Percentiles rank a stretch among this genome's conserved stretches.
Conservation (phyloP, 2,888 invertebrate genomes). For the Leptinotarsa tumamoca region DNA sequence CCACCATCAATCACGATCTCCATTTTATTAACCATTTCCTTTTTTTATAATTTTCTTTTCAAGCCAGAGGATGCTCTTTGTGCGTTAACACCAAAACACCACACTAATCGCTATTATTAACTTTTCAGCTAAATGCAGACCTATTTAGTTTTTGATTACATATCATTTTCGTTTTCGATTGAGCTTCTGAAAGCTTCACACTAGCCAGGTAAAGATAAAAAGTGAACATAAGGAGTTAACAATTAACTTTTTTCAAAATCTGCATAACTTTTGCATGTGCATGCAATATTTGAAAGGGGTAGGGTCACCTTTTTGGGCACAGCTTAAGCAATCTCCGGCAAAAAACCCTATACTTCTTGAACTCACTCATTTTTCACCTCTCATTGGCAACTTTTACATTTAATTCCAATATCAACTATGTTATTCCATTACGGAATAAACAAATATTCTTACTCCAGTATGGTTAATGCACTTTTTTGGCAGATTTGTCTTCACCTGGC, state of each 20-base stretch:
- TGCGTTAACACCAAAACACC: conserved; percentile 53
- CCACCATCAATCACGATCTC: conserved; percentile 52
- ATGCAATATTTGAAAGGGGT: conserved; percentile 27
- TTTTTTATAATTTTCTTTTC: conserved; percentile 49
- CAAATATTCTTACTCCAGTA: conserved; percentile 57
- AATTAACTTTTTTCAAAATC: background rate
- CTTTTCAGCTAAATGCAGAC: conserved; percentile 38
- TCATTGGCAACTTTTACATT: conserved; percentile 44
- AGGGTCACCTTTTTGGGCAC: conserved; percentile 25
- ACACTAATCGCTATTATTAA: conserved; percentile 40
- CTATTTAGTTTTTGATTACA: conserved; percentile 24
- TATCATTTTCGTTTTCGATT: conserved; percentile 11
- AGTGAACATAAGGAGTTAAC: background rate
- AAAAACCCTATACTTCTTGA: conserved; percentile 25
- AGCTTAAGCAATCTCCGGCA: conserved; percentile 42
- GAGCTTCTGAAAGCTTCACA: conserved; percentile 16
- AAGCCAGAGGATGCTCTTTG: conserved; percentile 65
- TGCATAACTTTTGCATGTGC: conserved; percentile 42
- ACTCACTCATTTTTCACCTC: conserved; percentile 47
- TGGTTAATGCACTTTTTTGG: conserved; percentile 57
- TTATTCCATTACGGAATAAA: conserved; percentile 25
- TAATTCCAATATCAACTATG: conserved; percentile 31
- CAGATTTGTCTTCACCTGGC: conserved; percentile 56
- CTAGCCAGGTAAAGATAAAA: conserved; percentile 3
- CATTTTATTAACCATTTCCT: conserved; percentile 49